These are phyloP conservation scores for Drosophila affinis DNA, from an alignment of 2,888 invertebrate genomes.

Conservation along the genomic window DNA sequence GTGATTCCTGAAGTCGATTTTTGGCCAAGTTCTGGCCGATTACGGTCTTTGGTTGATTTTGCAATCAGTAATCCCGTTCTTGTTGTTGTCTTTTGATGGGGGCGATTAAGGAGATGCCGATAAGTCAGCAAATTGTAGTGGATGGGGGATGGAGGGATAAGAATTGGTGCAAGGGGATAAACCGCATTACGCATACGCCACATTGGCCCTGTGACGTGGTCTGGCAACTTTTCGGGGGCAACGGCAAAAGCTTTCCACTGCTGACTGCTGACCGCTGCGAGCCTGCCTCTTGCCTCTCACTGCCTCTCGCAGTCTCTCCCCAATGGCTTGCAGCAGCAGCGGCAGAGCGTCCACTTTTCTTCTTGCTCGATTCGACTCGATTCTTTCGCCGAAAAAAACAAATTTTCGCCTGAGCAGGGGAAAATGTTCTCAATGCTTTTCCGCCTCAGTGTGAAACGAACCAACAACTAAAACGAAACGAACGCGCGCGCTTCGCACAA, in stretches of 20 bases:
- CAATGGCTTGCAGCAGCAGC: slow-evolving; percentile 1
- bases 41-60: background rate
- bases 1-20: background rate
- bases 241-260: slow-evolving; percentile 36
- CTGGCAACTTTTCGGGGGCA: slow-evolving; percentile 55
- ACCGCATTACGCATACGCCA: slow-evolving; percentile 69
- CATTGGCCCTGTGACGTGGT: slow-evolving; percentile 57
- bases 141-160: background rate
- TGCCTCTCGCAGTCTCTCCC: slow-evolving; percentile 20
- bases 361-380: slow-evolving; percentile 36
- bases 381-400: slow-evolving; percentile 53
- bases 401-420: slow-evolving; percentile 62
- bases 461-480: slow-evolving; percentile 82
- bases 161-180: slow-evolving; percentile 21
- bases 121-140: no score
- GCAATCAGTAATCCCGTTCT: slow-evolving; percentile 1
- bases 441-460: slow-evolving; percentile 82
- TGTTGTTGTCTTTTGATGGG: background rate
- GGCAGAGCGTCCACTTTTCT: slow-evolving; percentile 17
- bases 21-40: background rate
- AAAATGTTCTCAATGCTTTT: slow-evolving; percentile 68
- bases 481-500: slow-evolving; percentile 74
- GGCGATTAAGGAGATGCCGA: no score
- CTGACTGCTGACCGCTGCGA: background rate
- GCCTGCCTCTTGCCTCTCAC: slow-evolving; percentile 14